phyloP scores from a whole-genome alignment of 2,888 invertebrate species.

The Phortica magna region DNA sequence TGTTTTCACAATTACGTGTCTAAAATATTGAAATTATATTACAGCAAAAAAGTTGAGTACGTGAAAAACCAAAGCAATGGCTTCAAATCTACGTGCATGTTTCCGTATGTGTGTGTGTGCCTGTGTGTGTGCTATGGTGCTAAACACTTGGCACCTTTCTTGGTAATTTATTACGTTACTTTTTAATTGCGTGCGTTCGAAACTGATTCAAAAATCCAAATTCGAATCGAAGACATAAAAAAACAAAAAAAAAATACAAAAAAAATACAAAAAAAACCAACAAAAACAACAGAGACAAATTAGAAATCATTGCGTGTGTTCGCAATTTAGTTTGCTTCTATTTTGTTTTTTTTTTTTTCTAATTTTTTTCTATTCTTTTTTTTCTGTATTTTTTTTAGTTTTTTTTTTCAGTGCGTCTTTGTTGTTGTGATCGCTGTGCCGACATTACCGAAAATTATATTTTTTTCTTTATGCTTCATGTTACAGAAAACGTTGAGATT shows the following conservation, averaged over 20 bases:
- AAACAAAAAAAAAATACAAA: background rate
- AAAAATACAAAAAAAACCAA: constrained; percentile 15
- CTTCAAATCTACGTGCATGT: background rate
- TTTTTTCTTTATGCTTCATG: too few relatives aligned
- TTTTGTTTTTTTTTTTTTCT: background rate
- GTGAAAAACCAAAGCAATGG: background rate
- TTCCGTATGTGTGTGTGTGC: background rate
- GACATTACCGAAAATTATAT: too few relatives aligned
- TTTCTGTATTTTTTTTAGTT: background rate
- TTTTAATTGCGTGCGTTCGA: constrained; percentile 15
- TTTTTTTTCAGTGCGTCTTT: too few relatives aligned
- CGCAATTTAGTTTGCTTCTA: constrained; percentile 16
- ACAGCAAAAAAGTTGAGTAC: background rate
- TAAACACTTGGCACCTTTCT: constrained; percentile 21
- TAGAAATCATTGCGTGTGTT: constrained; percentile 15
- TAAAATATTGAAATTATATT: constrained; percentile 44
- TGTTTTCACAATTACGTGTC: constrained; percentile 69
- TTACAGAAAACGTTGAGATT: too few relatives aligned
- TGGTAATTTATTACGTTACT: constrained; percentile 26
- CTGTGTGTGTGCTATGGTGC: background rate
- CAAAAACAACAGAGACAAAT: constrained; percentile 3
- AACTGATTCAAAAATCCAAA: background rate
- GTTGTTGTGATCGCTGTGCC: too few relatives aligned
- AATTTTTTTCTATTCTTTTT: background rate
- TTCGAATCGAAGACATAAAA: background rate